Conservation (phyloP, 2,888 invertebrate genomes). For the Thyatira batis region DNA sequence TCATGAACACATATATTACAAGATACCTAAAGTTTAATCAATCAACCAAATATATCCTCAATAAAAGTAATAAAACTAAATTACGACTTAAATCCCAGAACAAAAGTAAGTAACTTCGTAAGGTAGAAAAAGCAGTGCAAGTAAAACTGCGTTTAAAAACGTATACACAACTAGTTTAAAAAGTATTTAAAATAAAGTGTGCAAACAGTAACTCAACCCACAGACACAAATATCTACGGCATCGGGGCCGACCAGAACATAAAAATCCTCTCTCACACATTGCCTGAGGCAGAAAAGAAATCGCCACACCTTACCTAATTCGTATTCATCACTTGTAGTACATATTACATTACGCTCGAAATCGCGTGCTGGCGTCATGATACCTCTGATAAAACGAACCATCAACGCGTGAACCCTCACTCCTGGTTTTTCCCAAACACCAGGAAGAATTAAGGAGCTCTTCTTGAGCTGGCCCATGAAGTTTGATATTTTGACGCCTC, state of each 20-base stretch:
- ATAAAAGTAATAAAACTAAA: too few relatives aligned
- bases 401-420: slow-evolving; percentile 38
- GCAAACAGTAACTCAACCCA: not conserved
- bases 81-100: too few relatives aligned
- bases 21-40: not conserved
- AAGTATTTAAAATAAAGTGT: not conserved
- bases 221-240: slow-evolving; percentile 24
- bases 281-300: slow-evolving; percentile 55
- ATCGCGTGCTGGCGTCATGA: slow-evolving; percentile 68
- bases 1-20: too few relatives aligned
- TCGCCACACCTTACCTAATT: slow-evolving; percentile 66
- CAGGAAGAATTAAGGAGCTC: slow-evolving; percentile 22
- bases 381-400: slow-evolving; percentile 58
- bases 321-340: slow-evolving; percentile 67
- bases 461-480: slow-evolving; percentile 33
- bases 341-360: slow-evolving; percentile 73
- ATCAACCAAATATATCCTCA: too few relatives aligned
- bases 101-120: too few relatives aligned
- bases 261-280: slow-evolving; percentile 24
- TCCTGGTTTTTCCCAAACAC: slow-evolving; percentile 8
- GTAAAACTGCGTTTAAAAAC: not conserved
- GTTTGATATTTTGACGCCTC: slow-evolving; percentile 71
- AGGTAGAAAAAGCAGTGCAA: not conserved
- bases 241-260: slow-evolving; percentile 25
- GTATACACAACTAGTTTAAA: not conserved